Conservation (phyloP, 2,797 vertebrate species). For the Ctenochaetus hawaiiensis region DNA sequence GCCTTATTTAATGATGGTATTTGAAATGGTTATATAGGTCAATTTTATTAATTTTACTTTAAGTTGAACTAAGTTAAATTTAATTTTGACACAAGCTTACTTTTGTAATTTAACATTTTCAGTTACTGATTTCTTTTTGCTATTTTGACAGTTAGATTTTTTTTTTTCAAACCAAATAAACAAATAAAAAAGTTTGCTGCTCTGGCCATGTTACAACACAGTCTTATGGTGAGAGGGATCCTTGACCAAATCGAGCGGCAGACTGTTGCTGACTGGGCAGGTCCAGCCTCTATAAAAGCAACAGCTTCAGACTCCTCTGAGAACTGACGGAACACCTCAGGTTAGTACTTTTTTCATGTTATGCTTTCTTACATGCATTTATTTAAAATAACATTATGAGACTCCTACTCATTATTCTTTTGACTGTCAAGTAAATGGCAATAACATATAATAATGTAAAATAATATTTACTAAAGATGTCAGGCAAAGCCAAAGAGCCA, state of each 20-base stretch:
- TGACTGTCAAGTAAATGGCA: background rate
- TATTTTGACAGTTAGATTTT: background rate
- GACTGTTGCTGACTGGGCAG: conserved; percentile 66
- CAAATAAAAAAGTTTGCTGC: conserved; percentile 32
- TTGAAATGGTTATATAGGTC: background rate
- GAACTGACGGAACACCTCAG: conserved; percentile 71
- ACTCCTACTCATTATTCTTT: background rate
- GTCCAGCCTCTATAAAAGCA: conserved; percentile 71
- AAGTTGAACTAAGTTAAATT: background rate
- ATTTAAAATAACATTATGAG: conserved; percentile 5
- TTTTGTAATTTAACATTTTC: background rate
- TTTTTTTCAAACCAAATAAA: no score
- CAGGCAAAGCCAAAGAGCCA: no score
- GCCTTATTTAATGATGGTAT: background rate
- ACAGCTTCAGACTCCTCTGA: conserved; percentile 48
- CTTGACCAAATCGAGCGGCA: conserved; percentile 78
- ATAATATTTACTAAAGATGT: background rate
- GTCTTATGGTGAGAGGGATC: conserved; percentile 68
- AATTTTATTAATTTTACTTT: background rate
- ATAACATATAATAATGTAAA: background rate
- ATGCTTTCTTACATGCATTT: conserved; percentile 10
- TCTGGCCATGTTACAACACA: conserved; percentile 46
- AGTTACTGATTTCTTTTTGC: background rate
- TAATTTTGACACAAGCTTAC: background rate
- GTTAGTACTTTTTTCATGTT: conserved; percentile 63